Conservation (phyloP, 2,888 invertebrate species). For the Plagodis dolabraria region DNA sequence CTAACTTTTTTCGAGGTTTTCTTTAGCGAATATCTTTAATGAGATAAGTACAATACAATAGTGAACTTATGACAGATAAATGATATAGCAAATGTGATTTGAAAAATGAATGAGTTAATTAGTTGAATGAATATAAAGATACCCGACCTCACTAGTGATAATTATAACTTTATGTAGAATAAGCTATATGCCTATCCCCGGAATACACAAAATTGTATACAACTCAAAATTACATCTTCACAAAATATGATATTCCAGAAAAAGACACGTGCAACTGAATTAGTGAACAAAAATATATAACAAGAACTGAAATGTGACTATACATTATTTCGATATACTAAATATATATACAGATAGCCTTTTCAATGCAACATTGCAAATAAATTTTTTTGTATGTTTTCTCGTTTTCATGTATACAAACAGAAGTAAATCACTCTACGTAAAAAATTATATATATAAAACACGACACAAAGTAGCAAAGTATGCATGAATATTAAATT, state of each 20-base stretch:
- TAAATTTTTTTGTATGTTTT: constrained; percentile 66
- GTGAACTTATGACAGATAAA: constrained; percentile 73
- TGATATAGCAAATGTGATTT: constrained; percentile 66
- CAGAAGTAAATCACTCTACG: constrained; percentile 81
- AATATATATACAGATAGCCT: constrained; percentile 74
- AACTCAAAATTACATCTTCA: constrained; percentile 19
- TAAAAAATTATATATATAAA: constrained; percentile 75
- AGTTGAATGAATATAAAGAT: constrained; percentile 66
- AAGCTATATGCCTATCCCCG: constrained; percentile 49
- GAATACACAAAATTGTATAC: constrained; percentile 44
- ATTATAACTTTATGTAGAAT: constrained; percentile 52
- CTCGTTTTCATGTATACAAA: constrained; percentile 77
- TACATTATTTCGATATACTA: constrained; percentile 73
- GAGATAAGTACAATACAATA: constrained; percentile 82
- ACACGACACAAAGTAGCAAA: constrained; percentile 79
- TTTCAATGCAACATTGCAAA: constrained; percentile 68
- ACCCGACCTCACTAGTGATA: constrained; percentile 70
- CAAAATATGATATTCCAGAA: constrained; percentile 51
- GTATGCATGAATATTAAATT: constrained; percentile 64
- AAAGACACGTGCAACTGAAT: constrained; percentile 52
- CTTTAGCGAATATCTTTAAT: constrained; percentile 81
- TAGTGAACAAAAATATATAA: constrained; percentile 59
- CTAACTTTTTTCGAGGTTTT: constrained; percentile 67
- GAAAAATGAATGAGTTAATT: constrained; percentile 67
- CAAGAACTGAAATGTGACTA: constrained; percentile 68